Evolutionary conservation across 2,888 invertebrate genomes (phyloP).

Genomic region (Thereva nobilitata): DNA sequence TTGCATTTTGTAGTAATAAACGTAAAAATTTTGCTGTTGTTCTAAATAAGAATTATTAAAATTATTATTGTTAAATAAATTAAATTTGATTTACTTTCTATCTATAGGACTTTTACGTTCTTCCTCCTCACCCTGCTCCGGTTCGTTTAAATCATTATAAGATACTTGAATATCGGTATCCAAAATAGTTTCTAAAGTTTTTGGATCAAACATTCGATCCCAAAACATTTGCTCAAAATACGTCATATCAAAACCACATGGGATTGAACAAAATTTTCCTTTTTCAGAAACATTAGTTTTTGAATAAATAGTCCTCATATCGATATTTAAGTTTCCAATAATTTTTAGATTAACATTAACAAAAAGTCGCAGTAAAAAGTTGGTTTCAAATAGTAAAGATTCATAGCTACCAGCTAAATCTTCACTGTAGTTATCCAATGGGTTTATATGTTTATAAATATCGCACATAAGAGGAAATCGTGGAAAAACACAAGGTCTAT

Average conservation of each 20-base stretch:
- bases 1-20: conserved; percentile 4
- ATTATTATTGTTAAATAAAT: background rate
- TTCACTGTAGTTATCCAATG: background rate
- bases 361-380: too few relatives aligned
- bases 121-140: background rate
- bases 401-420: background rate
- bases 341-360: too few relatives aligned
- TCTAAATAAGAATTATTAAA: background rate
- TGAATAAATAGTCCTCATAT: too few relatives aligned
- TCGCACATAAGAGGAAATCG: conserved; percentile 10
- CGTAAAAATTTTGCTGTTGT: conserved; percentile 1
- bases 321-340: too few relatives aligned
- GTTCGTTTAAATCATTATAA: background rate
- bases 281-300: too few relatives aligned
- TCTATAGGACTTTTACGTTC: background rate
- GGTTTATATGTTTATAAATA: background rate
- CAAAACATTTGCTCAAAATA: background rate
- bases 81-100: conserved; percentile 1
- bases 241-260: background rate
- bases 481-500: conserved; percentile 5
- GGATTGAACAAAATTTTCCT: background rate
- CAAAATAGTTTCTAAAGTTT: conserved; percentile 11
- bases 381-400: conserved; percentile 13
- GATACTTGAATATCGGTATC: conserved; percentile 2
- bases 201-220: background rate